Conservation (phyloP, 2,888 invertebrate species). For the Drosophila ustulata region DNA sequence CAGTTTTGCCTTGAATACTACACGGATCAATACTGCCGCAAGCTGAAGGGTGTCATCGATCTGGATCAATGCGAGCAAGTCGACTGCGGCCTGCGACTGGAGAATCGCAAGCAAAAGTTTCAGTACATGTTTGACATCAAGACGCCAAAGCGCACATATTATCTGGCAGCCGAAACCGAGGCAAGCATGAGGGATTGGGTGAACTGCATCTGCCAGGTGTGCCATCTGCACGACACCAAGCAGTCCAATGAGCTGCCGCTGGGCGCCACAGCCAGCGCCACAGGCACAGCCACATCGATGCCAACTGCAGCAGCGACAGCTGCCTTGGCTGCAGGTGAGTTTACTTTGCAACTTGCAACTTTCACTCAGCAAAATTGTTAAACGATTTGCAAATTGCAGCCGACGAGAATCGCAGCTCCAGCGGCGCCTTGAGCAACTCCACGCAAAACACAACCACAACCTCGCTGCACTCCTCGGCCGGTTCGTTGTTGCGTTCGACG, state of each 20-base stretch:
- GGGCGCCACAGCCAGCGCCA: conserved; percentile 57
- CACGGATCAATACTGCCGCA: conserved; percentile 93
- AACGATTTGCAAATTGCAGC: conserved; percentile 4
- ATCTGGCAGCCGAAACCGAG: conserved; percentile 96
- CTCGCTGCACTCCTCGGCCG: conserved; percentile 74
- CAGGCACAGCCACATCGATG: conserved; percentile 28
- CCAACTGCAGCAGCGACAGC: conserved; percentile 17
- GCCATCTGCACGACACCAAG: conserved; percentile 90
- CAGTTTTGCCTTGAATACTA: conserved; percentile 98
- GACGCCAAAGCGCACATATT: conserved; percentile 95
- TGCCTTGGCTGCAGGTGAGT: conserved; percentile 42
- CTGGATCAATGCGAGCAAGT: conserved; percentile 98
- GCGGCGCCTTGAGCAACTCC: conserved; percentile 68
- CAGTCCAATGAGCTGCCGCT: conserved; percentile 81
- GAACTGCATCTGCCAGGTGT: conserved; percentile 96
- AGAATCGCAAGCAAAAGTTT: conserved; percentile 92
- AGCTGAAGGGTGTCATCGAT: conserved; percentile 95
- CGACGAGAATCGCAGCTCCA: conserved; percentile 76
- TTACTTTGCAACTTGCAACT: conserved; percentile 36
- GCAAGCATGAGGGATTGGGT: conserved; percentile 98
- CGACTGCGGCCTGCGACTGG: conserved; percentile 94
- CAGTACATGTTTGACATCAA: conserved; percentile 95
- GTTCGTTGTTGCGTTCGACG: conserved; percentile 31
- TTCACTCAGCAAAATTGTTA: conserved; percentile 32
- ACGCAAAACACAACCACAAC: conserved; percentile 79